phyloP scores from a whole-genome alignment of 1,140 invertebrate genomes.

The Diabrotica undecimpunctata region DNA sequence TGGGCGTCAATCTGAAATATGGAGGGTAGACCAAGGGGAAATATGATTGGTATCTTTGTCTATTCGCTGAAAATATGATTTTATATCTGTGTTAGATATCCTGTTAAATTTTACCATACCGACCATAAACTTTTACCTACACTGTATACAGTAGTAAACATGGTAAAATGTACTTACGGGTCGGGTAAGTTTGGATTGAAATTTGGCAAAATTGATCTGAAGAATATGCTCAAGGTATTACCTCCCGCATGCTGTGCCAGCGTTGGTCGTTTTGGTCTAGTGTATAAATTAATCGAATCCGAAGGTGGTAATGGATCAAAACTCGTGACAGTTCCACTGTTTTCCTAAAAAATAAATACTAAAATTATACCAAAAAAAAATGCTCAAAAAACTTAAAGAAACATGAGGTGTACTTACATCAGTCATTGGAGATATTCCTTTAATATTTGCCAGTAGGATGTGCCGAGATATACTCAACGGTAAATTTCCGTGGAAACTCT shows the following conservation, averaged over 20 bases:
- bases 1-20: too few relatives aligned
- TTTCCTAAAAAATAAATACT: slow-evolving; percentile 39
- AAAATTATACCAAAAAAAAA: not conserved
- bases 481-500: slow-evolving; percentile 60
- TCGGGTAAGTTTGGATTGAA: slow-evolving; percentile 51
- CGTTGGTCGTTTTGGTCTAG: slow-evolving; percentile 50
- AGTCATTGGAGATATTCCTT: slow-evolving; percentile 60
- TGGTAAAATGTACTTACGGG: slow-evolving; percentile 21
- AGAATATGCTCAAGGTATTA: slow-evolving; percentile 57
- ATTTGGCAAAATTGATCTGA: slow-evolving; percentile 63
- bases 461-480: slow-evolving; percentile 75
- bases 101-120: too few relatives aligned
- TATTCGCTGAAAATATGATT: too few relatives aligned
- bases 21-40: too few relatives aligned
- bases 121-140: too few relatives aligned
- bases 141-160: too few relatives aligned
- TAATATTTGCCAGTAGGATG: slow-evolving; percentile 76
- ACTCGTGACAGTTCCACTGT: slow-evolving; percentile 62
- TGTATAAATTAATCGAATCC: slow-evolving; percentile 73
- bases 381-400: too few relatives aligned
- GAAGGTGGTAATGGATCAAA: slow-evolving; percentile 79
- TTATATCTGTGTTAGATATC: too few relatives aligned
- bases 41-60: too few relatives aligned
- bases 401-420: slow-evolving; percentile 45
- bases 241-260: slow-evolving; percentile 37